phyloP scores from a whole-genome alignment of 2,888 invertebrate genomes.

The Ormyrus labotus region DNA sequence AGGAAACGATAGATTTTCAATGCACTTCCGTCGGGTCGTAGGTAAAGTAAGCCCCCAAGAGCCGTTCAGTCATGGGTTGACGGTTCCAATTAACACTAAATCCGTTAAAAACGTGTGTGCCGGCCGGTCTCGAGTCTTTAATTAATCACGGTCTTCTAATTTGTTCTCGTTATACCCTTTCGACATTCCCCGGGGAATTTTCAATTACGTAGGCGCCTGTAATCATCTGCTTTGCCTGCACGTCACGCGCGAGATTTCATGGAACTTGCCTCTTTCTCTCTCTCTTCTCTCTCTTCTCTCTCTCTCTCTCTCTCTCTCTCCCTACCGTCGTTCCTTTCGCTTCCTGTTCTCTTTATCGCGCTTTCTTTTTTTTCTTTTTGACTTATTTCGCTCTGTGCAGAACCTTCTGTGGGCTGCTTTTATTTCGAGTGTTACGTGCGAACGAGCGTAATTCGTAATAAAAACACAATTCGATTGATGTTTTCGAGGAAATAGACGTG shows the following conservation, averaged over 20 bases:
- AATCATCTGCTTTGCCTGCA: slow-evolving; percentile 52
- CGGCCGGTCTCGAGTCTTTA: slow-evolving; percentile 58
- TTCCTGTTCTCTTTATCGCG: not conserved
- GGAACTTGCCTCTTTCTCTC: slow-evolving; percentile 28
- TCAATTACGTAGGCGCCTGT: slow-evolving; percentile 49
- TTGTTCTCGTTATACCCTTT: slow-evolving; percentile 65
- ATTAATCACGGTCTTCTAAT: slow-evolving; percentile 66
- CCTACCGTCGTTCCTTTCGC: not conserved
- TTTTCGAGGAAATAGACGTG: not conserved
- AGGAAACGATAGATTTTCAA: slow-evolving; percentile 29
- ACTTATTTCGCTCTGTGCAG: slow-evolving; percentile 2
- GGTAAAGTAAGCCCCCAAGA: slow-evolving; percentile 13
- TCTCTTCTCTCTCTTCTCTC: slow-evolving; percentile 5
- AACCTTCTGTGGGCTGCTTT: not conserved
- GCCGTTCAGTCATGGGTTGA: slow-evolving; percentile 51
- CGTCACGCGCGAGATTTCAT: slow-evolving; percentile 51
- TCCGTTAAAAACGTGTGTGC: slow-evolving; percentile 65
- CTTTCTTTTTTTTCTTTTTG: not conserved
- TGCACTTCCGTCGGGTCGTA: not conserved
- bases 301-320: slow-evolving; percentile 5
- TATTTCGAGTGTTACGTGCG: not conserved
- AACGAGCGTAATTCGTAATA: not conserved
- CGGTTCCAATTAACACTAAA: slow-evolving; percentile 68
- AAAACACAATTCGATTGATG: not conserved
- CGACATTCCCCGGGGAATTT: slow-evolving; percentile 49